Evolutionary conservation across 64 coral and sea anemone genomes (phyloP), one percentile per base, ranked within the genome.

Genomic region (Platygyra sinensis): DNA sequence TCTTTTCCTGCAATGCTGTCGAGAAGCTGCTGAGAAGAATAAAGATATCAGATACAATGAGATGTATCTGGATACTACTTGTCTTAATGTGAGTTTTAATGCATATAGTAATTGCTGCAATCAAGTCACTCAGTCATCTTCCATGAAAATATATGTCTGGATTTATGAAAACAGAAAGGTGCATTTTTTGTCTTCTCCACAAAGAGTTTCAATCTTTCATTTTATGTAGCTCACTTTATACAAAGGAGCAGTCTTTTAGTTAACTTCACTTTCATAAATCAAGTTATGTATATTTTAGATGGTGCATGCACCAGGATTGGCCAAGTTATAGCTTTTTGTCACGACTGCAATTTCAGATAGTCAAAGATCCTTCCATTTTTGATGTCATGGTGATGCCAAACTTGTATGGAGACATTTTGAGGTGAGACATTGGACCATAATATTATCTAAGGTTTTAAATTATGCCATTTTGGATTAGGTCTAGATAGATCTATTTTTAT

Each of bases 321-420:
- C 5, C 30, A 30, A 18, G 33, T 36, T 36, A 36, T 27, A 18
- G n/a, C 15, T n/a, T 20, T 62, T 69, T 67, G 62, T 67, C n/a
- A 39, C n/a, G n/a, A n/a, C 12, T 64, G 62, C 15, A 36, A 32
- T 27, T 62, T 67, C 75, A 99, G 97, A 99, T 99, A 87, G 97
- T 99, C 8, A 96, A 91, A 79, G 94, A 99, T 86, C 97, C 97
- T 8, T 86, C 84, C 25, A 86, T 65, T 32, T 99, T 96, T 94
- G 97, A 99, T 91, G 97, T 99, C 19, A 79, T 99, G 77, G 97
- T 99, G 22, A 99, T 99, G 97, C 97, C 97, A 49, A 99, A 99
- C 75, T 61, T 99, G 22, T 99, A 99, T 91, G 97, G 97, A 14
- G 97, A 99, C 67, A 99, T 99, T 75, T 75, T 99, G 61, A 99